Conservation (phyloP, 2,797 vertebrate species). For the Eutrigla gurnardus region DNA sequence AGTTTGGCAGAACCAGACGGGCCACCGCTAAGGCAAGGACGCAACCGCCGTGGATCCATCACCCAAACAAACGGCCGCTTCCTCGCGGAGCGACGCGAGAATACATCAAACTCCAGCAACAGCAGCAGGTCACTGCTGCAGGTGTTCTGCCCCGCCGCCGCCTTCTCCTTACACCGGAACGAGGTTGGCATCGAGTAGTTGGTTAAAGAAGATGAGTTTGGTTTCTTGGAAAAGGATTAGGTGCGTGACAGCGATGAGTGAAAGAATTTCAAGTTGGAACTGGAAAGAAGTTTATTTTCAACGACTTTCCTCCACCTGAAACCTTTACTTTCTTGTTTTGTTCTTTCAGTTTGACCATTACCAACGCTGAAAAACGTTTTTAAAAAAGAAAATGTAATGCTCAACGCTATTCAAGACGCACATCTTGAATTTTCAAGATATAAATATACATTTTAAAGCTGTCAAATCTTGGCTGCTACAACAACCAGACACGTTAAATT, state of each 20-base stretch:
- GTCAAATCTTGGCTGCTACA: no score
- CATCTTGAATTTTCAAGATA: not conserved
- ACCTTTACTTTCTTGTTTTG: not conserved
- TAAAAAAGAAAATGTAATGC: not conserved
- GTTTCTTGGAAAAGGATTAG: not conserved
- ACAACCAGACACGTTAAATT: not conserved
- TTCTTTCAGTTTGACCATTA: not conserved
- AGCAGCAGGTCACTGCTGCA: conserved; percentile 79
- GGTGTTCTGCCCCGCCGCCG: conserved; percentile 84
- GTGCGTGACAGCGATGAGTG: not conserved
- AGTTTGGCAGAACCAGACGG: conserved; percentile 56
- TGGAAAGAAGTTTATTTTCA: not conserved
- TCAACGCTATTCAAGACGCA: not conserved
- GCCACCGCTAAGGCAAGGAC: conserved; percentile 90
- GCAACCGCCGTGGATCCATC: conserved; percentile 89
- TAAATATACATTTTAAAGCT: no score
- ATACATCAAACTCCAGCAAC: conserved; percentile 87
- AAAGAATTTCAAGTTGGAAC: not conserved
- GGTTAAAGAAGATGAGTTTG: not conserved
- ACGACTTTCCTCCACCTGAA: not conserved
- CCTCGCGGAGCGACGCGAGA: conserved; percentile 81
- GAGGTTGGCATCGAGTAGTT: not conserved
- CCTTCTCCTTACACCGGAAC: conserved; percentile 15
- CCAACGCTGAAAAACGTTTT: not conserved
- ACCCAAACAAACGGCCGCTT: conserved; percentile 93